These are phyloP conservation scores for Operophtera brumata DNA, from an alignment of 2,888 invertebrate species.

Conservation along the genomic window DNA sequence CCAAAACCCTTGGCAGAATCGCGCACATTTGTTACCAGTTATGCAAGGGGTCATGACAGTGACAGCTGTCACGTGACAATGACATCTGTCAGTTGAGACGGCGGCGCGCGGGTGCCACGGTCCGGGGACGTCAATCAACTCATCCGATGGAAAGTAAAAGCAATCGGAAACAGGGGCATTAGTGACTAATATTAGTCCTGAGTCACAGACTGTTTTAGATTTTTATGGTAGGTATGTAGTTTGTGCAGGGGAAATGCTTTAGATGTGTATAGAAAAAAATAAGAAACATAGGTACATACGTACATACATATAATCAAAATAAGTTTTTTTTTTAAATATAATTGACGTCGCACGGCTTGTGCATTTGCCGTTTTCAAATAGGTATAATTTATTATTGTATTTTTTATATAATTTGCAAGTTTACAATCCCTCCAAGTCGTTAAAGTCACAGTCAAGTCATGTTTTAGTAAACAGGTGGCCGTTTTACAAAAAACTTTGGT, in stretches of 20 bases:
- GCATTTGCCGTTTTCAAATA: too few species aligned
- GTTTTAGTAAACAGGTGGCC: too few species aligned
- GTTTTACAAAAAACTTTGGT: too few species aligned
- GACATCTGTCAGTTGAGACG: conserved; percentile 50
- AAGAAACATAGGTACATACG: background rate
- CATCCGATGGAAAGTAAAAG: conserved; percentile 29
- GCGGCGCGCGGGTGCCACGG: conserved; percentile 46
- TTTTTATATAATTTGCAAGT: too few species aligned
- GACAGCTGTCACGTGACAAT: conserved; percentile 55
- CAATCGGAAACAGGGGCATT: conserved; percentile 23
- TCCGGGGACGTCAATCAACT: conserved; percentile 48
- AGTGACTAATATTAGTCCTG: conserved; percentile 15
- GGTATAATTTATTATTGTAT: too few species aligned
- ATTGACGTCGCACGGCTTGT: too few species aligned
- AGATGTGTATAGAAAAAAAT: background rate
- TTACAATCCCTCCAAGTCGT: too few species aligned
- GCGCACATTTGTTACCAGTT: conserved; percentile 44
- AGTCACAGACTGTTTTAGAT: conserved; percentile 14
- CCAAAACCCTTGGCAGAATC: conserved; percentile 23
- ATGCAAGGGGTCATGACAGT: conserved; percentile 48
- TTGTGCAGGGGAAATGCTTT: conserved; percentile 11
- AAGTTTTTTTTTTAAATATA: too few species aligned
- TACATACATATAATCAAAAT: too few species aligned
- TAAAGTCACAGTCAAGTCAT: too few species aligned
- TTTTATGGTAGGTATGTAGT: background rate